Conservation (phyloP, 2,888 invertebrate genomes). For the Hyalella azteca region DNA sequence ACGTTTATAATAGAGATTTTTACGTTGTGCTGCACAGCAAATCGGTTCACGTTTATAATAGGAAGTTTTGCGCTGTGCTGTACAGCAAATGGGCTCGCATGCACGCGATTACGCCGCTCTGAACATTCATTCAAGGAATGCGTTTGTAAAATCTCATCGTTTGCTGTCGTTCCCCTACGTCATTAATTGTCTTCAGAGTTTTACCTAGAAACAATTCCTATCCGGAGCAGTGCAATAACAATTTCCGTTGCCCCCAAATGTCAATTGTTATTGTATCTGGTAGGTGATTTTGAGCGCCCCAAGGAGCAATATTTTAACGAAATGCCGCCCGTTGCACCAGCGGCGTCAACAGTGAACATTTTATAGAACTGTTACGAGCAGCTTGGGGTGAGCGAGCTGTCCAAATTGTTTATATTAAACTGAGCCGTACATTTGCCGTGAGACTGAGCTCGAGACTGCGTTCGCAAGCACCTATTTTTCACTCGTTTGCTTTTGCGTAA, state of each 20-base stretch:
- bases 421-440: too few relatives aligned
- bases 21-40: too few relatives aligned
- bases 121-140: too few relatives aligned
- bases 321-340: neutral
- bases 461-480: too few relatives aligned
- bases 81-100: too few relatives aligned
- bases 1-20: too few relatives aligned
- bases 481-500: too few relatives aligned
- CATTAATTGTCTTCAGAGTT: neutral
- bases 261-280: conserved; percentile 7
- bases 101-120: too few relatives aligned
- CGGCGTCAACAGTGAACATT: conserved; percentile 11
- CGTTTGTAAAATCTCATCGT: too few relatives aligned
- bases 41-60: too few relatives aligned
- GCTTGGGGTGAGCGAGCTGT: neutral
- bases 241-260: conserved; percentile 4
- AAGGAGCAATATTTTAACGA: conserved; percentile 17
- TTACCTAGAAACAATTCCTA: neutral
- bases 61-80: too few relatives aligned
- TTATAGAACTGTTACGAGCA: conserved; percentile 17
- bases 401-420: conserved; percentile 34
- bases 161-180: neutral
- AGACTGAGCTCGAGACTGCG: too few relatives aligned
- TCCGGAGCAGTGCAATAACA: neutral
- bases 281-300: conserved; percentile 18